These are phyloP conservation scores for Polypterus bichir DNA, from an alignment of 2,113 vertebrate species.

Conservation along the genomic window DNA sequence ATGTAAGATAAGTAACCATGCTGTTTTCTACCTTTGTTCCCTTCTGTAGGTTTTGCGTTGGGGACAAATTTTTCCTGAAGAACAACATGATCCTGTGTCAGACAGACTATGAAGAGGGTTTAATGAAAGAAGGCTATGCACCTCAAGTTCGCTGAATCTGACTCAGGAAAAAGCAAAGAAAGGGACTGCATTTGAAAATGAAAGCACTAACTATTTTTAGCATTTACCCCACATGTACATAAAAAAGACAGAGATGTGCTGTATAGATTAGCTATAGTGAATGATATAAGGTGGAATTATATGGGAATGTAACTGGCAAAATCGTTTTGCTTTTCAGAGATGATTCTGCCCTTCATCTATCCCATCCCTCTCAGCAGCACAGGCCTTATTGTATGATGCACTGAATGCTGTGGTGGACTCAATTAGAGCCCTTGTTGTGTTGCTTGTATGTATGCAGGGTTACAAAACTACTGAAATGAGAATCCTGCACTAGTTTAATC, in stretches of 20 bases:
- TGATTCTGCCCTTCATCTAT: conserved; percentile 16
- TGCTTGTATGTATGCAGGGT: conserved; percentile 11
- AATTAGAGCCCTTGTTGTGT: not conserved
- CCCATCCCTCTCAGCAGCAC: conserved; percentile 12
- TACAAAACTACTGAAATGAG: conserved; percentile 13
- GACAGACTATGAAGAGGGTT: conserved; percentile 96
- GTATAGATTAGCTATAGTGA: conserved; percentile 79
- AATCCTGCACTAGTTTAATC: not conserved
- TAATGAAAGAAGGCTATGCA: conserved; percentile 95
- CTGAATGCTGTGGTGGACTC: not conserved
- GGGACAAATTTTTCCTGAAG: conserved; percentile 99
- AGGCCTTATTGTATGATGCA: conserved; percentile 23
- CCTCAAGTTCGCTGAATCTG: conserved; percentile 84
- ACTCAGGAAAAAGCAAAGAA: conserved; percentile 26
- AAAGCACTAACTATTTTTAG: conserved; percentile 68
- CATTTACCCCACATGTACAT: conserved; percentile 57
- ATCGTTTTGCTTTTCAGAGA: conserved; percentile 20
- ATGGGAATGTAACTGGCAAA: no score
- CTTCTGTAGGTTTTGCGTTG: conserved; percentile 87
- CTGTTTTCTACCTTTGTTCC: conserved; percentile 12
- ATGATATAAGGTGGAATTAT: not conserved
- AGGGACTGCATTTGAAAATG: conserved; percentile 37
- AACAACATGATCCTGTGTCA: conserved; percentile 99
- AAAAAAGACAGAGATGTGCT: conserved; percentile 60
- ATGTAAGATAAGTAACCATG: no score